Percentiles rank a stretch among this genome's conserved stretches.
phyloP scores from a whole-genome alignment of 1,140 invertebrate genomes.

The Hydropsyche tenuis region DNA sequence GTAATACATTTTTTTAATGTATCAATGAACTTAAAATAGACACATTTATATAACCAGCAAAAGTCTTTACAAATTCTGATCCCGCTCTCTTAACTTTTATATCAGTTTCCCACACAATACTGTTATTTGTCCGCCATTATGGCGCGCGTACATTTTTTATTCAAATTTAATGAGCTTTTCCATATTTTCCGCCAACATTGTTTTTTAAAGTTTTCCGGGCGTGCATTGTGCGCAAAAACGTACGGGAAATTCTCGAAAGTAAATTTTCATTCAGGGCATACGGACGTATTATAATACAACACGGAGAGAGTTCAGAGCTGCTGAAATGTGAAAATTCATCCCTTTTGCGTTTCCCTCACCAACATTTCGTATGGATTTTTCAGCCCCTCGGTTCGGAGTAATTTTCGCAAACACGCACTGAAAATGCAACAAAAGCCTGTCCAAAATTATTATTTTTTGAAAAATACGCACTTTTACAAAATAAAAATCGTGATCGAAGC shows the following conservation, averaged over 20 bases:
- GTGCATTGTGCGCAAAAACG: not conserved
- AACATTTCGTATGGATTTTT: constrained; percentile 9
- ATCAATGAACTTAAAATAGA: no score
- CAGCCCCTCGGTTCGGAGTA: not conserved
- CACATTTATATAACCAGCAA: no score
- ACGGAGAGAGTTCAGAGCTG: constrained; percentile 6
- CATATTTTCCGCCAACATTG: not conserved
- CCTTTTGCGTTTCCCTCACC: not conserved
- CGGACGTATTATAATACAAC: not conserved
- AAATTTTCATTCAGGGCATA: constrained; percentile 23
- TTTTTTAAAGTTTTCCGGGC: constrained; percentile 5
- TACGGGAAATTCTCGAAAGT: not conserved
- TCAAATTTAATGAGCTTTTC: not conserved
- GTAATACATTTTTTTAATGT: no score
- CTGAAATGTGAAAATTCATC: constrained; percentile 16
- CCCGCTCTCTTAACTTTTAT: no score
- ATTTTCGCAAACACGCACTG: no score
- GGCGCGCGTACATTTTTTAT: not conserved
- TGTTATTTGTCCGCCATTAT: not conserved
- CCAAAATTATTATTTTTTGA: no score
- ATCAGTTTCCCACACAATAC: no score
- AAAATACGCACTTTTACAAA: no score
- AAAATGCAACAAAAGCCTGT: no score
- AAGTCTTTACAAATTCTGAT: no score
- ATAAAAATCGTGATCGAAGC: no score